Percentiles rank a stretch among this genome's conserved stretches.
Conservation (phyloP, 2,113 vertebrate genomes). For the Gobius niger region DNA sequence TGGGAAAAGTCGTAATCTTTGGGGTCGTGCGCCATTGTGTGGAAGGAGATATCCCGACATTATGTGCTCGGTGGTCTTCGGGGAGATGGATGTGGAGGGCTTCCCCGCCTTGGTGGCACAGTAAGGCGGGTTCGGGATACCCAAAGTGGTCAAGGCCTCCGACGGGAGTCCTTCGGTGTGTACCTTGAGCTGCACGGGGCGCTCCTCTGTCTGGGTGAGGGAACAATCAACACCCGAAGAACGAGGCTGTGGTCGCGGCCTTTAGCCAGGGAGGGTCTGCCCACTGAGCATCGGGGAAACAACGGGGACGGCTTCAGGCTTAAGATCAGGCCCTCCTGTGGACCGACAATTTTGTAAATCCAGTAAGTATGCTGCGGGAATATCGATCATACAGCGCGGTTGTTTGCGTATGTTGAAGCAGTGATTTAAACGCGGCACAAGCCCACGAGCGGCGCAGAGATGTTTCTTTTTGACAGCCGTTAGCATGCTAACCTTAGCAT, state of each 20-base stretch:
- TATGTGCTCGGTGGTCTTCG: constrained; percentile 50
- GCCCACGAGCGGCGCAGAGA: constrained; percentile 39
- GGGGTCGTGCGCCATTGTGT: constrained; percentile 62
- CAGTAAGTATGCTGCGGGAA: constrained; percentile 56
- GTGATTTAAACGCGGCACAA: constrained; percentile 36
- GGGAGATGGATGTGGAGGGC: constrained; percentile 60
- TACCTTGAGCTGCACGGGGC: constrained; percentile 45
- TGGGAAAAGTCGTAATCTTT: constrained; percentile 42
- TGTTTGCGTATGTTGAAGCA: not conserved
- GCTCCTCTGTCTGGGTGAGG: constrained; percentile 23
- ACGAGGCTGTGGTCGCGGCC: constrained; percentile 75
- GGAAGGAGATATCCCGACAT: constrained; percentile 36
- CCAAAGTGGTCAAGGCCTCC: constrained; percentile 70
- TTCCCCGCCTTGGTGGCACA: constrained; percentile 63
- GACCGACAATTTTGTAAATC: constrained; percentile 31
- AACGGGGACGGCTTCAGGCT: constrained; percentile 58
- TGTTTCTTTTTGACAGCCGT: constrained; percentile 56
- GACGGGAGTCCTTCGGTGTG: constrained; percentile 59
- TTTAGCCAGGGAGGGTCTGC: constrained; percentile 72
- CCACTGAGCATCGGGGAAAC: constrained; percentile 56
- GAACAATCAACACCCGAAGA: constrained; percentile 52
- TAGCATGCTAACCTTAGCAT: constrained; percentile 1
- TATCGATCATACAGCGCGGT: not conserved
- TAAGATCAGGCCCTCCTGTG: constrained; percentile 44
- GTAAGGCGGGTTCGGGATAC: constrained; percentile 70